phyloP scores from a whole-genome alignment of 2,888 invertebrate species.

The Argyra leucocephala region DNA sequence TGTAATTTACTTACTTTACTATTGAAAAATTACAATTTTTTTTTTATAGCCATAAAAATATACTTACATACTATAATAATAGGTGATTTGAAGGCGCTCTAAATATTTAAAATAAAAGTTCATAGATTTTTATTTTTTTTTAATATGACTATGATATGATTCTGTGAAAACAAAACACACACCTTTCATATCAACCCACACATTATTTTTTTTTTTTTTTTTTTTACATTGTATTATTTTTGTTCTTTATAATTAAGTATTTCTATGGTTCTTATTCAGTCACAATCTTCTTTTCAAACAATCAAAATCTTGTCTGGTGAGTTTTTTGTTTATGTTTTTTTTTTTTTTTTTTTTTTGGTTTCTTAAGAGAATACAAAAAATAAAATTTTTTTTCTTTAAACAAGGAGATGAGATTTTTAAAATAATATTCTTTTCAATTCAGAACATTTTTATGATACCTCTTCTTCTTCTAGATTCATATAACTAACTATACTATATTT shows the following conservation, averaged over 20 bases:
- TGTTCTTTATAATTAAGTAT: not conserved
- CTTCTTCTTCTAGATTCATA: no score
- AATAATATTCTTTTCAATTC: not conserved
- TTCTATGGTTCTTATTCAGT: not conserved
- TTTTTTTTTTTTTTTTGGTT: not conserved
- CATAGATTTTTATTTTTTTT: no score
- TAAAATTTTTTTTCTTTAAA: not conserved
- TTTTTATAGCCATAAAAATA: no score
- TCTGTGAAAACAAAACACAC: not conserved
- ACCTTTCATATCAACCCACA: conserved; percentile 1
- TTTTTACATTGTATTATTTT: not conserved
- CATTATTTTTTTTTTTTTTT: not conserved
- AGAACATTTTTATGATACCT: not conserved
- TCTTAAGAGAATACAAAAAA: not conserved
- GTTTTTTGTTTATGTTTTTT: not conserved
- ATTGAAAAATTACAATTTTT: no score
- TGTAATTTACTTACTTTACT: no score
- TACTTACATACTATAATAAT: no score
- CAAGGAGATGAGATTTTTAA: not conserved
- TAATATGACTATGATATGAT: no score
- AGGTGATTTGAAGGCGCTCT: no score
- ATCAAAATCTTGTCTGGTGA: not conserved
- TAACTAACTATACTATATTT: no score
- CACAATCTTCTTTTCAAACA: not conserved
- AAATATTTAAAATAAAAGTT: no score